Conservation (phyloP, 2,797 vertebrate species). For the Acanthis flammea region DNA sequence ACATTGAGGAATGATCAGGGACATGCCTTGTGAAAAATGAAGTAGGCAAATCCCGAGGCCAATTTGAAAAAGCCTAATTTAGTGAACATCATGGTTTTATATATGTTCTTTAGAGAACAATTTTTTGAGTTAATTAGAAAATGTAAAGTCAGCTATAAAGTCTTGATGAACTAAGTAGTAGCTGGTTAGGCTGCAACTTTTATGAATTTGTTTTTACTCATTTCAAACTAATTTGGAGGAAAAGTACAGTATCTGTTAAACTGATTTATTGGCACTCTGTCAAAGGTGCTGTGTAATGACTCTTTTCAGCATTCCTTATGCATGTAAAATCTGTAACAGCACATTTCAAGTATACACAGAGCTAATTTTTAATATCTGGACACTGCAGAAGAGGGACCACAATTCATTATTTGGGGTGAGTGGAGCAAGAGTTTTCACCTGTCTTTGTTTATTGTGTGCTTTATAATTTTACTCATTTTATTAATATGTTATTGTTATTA, state of each 20-base stretch:
- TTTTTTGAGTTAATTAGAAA: conserved; percentile 4
- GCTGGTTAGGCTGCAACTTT: not conserved
- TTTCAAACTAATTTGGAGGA: not conserved
- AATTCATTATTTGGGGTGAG: not conserved
- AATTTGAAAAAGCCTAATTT: not conserved
- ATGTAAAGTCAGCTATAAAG: not conserved
- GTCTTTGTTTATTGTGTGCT: not conserved
- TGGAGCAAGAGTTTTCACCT: not conserved
- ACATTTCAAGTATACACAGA: not conserved
- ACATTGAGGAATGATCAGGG: not conserved
- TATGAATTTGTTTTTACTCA: not conserved
- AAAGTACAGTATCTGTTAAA: not conserved
- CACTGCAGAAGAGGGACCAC: not conserved
- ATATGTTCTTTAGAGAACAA: not conserved
- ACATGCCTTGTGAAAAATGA: not conserved
- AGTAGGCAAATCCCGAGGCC: not conserved
- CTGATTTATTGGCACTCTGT: not conserved
- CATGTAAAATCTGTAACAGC: not conserved
- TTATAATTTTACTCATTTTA: not conserved
- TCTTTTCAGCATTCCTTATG: not conserved
- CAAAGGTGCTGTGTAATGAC: not conserved
- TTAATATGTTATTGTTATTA: not conserved
- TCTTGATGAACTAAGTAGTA: not conserved
- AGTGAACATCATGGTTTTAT: not conserved
- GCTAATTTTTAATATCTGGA: not conserved